Conservation (phyloP, 1,140 invertebrate genomes). For the Heliconius melpomene region DNA sequence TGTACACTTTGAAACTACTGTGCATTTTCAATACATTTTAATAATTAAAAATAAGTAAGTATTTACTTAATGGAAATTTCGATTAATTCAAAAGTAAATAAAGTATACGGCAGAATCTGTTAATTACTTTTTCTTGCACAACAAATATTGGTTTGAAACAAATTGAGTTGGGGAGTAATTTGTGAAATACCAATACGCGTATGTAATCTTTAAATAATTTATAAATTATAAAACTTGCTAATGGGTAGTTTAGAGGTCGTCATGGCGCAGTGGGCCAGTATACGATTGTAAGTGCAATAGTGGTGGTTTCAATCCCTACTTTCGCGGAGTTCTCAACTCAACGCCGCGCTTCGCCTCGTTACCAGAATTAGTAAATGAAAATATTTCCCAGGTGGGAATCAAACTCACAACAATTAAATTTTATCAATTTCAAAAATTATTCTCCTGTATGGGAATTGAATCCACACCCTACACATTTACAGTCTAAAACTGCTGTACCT, state of each 20-base stretch:
- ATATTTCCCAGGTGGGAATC: not conserved
- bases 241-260: not conserved
- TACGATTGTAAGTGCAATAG: no score
- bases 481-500: no score
- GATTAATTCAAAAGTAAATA: not conserved
- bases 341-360: not conserved
- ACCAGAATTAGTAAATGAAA: not conserved
- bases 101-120: not conserved
- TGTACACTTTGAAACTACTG: no score
- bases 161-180: not conserved
- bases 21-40: not conserved
- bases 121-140: constrained; percentile 8
- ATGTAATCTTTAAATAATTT: no score
- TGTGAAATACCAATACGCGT: not conserved
- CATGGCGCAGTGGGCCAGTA: no score
- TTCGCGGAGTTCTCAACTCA: not conserved
- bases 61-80: not conserved
- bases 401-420: no score
- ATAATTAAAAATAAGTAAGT: not conserved
- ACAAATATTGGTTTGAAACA: not conserved
- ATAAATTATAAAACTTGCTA: no score
- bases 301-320: no score
- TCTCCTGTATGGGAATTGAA: no score
- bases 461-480: no score
- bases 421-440: no score